Evolutionary conservation across 2,113 vertebrate species (phyloP).

Genomic region (Meleagris gallopavo): DNA sequence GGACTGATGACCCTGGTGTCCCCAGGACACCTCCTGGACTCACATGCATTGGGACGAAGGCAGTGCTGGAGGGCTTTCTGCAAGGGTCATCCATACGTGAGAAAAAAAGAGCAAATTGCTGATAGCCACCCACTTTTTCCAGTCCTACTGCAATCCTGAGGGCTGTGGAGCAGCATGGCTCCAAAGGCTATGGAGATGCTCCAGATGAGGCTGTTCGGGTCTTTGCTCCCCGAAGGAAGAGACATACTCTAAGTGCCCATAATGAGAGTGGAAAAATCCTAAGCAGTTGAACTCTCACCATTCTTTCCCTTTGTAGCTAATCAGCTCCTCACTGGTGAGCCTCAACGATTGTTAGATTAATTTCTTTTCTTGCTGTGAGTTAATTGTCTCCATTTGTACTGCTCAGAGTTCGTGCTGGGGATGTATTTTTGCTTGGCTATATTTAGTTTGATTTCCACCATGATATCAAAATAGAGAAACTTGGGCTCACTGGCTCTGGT

Average conservation of each 20-base stretch:
- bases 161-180: fast-evolving
- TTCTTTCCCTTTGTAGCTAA: neutral
- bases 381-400: constrained; percentile 24
- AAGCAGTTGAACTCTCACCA: neutral
- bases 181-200: neutral
- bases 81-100: neutral
- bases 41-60: fast-evolving
- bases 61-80: neutral
- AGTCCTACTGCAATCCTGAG: neutral
- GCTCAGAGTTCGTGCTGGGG: neutral
- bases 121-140: neutral
- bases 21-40: fast-evolving
- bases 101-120: no score
- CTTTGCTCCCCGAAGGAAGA: neutral
- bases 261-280: neutral
- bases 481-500: neutral
- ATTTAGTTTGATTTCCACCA: constrained; percentile 21
- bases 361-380: constrained; percentile 38
- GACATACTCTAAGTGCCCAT: neutral
- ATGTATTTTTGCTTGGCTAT: neutral
- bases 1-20: fast-evolving
- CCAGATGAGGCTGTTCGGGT: fast-evolving
- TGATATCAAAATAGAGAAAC: neutral
- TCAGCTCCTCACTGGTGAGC: neutral
- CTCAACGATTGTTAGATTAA: constrained; percentile 29